Evolutionary conservation across 2,888 invertebrate species (phyloP), one percentile per base, ranked within the genome.

Genomic region (Megalurothrips usitatus): DNA sequence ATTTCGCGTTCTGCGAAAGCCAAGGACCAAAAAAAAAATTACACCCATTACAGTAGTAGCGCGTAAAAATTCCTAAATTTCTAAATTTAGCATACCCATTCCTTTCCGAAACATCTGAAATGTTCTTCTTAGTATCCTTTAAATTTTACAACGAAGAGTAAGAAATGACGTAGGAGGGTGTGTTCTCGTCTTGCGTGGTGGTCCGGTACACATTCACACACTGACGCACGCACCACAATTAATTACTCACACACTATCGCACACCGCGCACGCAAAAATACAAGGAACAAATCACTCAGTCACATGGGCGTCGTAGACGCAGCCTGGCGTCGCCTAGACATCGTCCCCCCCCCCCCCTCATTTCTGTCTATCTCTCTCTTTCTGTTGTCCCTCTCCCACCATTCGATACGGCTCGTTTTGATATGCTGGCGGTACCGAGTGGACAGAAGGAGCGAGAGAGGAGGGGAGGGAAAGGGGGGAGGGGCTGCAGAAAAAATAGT

Each of bases 331-430:
- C 34, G 6, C 34, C 34, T 43, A 43, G 6, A 43, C 34, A 6
- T 4, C 34, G 34, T 43, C 6, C 6, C 34, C 34, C 34, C 6
- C 34, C 34, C 34, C 6, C 34, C 34, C 34, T 43, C 34, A 2
- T 43, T 2, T 43, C 34, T 43, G 3, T 43, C 34, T 43, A 43
- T 43, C 34, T 43, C 34, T 43, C 34, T 43, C 34, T 43, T 43
- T 43, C 34, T 43, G 3, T 43, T n/a, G 14, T 58, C 58, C 17
- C 58, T 58, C 58, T 58, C 34, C 34, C 34, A 43, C 34, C 58
- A 58, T 58, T 58, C 58, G 58, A 58, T n/a, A 58, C 58, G 58
- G 58, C 58, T 58, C 14, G 58, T 58, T 58, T n/a, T 58, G 58
- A 58, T 58, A 58, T 43, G 34, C 34, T 6, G 34, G 34, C 34